These are phyloP conservation scores for Formica exsecta DNA, from an alignment of 1,140 invertebrate genomes.

Conservation along the genomic window DNA sequence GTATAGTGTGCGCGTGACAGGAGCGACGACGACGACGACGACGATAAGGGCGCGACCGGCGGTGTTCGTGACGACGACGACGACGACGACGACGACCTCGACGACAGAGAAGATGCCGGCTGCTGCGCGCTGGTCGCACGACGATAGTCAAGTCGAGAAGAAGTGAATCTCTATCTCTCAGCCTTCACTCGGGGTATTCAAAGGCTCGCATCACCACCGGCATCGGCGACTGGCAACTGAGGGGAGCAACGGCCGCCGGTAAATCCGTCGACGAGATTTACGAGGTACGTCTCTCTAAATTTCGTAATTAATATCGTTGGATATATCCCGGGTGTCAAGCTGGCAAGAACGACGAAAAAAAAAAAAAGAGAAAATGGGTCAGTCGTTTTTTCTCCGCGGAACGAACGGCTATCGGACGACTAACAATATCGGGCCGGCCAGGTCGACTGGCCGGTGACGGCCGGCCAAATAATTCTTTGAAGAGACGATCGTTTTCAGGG, in stretches of 20 bases:
- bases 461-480: background rate
- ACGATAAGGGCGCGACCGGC: background rate
- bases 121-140: constrained; percentile 28
- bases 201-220: constrained; percentile 21
- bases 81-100: constrained; percentile 33
- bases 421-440: background rate
- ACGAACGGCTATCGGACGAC: background rate
- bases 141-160: constrained; percentile 11
- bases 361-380: background rate
- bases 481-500: background rate
- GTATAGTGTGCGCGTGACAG: constrained; percentile 66
- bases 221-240: constrained; percentile 4
- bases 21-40: constrained; percentile 60
- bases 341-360: background rate
- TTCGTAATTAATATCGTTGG: constrained; percentile 23
- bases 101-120: constrained; percentile 42
- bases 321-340: background rate
- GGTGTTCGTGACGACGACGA: background rate
- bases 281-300: constrained; percentile 40
- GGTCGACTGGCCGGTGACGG: background rate
- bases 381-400: constrained; percentile 1
- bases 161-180: constrained; percentile 38
- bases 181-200: constrained; percentile 25
- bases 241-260: constrained; percentile 54
- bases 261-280: constrained; percentile 50